Percentiles rank a stretch among this genome's conserved stretches.
Evolutionary conservation across 2,888 invertebrate species (phyloP).

Genomic region (Eudasyphora cyanicolor): DNA sequence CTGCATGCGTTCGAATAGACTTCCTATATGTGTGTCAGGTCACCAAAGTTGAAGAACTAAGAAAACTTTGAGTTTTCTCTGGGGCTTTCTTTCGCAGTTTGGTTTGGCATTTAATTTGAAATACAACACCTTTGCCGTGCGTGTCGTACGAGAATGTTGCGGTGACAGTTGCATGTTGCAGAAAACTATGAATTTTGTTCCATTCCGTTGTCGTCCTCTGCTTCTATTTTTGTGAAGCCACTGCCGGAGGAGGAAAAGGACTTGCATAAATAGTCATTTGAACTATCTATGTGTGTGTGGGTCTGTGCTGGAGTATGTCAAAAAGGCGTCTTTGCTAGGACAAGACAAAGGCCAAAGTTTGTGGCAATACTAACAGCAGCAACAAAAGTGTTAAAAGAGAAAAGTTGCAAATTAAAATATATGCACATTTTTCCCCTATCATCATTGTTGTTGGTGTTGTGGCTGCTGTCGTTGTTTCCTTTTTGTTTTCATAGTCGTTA

Average conservation of each 20-base stretch:
- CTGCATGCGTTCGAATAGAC: neutral
- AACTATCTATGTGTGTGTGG: neutral
- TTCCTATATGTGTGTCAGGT: slow-evolving; percentile 44
- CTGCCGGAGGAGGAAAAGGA: neutral
- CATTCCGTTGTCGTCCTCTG: neutral
- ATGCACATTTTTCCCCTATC: slow-evolving; percentile 34
- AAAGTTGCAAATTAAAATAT: slow-evolving; percentile 52
- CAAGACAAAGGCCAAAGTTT: slow-evolving; percentile 48
- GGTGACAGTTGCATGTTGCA: slow-evolving; percentile 40
- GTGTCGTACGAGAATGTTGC: slow-evolving; percentile 37
- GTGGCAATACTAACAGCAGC: slow-evolving; percentile 1
- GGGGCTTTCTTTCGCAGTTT: no score
- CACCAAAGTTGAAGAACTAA: slow-evolving; percentile 41
- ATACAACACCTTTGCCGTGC: slow-evolving; percentile 41
- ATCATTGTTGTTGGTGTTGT: slow-evolving; percentile 31
- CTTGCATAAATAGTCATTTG: neutral
- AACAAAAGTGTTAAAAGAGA: slow-evolving; percentile 27
- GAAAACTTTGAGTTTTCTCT: slow-evolving; percentile 30
- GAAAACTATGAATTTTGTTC: slow-evolving; percentile 22
- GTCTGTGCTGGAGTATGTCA: slow-evolving; percentile 24
- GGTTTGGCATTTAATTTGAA: slow-evolving; percentile 34
- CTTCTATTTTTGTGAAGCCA: neutral
- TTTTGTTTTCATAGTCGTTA: neutral
- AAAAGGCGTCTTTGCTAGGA: slow-evolving; percentile 9
- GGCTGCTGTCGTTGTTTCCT: slow-evolving; percentile 17